Conservation (phyloP, 2,113 vertebrate species). For the Sorex araneus region DNA sequence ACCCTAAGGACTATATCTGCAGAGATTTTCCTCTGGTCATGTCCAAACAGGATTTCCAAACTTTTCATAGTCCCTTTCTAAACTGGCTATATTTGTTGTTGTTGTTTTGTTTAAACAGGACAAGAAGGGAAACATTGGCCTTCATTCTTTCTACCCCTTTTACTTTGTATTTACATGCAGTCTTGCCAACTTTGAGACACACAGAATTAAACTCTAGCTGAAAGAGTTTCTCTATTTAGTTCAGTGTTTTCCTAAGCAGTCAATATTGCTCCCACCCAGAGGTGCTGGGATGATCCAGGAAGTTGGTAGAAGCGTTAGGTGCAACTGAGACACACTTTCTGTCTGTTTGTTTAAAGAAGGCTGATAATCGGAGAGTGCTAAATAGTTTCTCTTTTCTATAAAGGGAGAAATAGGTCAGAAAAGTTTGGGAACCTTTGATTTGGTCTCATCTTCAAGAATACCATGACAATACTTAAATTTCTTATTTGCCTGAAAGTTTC, state of each 20-base stretch:
- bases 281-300: no score
- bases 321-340: no score
- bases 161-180: not conserved
- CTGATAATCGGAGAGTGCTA: no score
- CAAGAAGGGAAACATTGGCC: not conserved
- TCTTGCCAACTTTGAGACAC: no score
- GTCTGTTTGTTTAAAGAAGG: no score
- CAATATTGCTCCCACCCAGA: no score
- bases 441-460: slow-evolving; percentile 18
- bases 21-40: slow-evolving; percentile 18
- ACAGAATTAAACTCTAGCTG: slow-evolving; percentile 10
- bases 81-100: not conserved
- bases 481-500: slow-evolving; percentile 42
- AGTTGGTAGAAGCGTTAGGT: no score
- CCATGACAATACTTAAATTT: slow-evolving; percentile 29
- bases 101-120: slow-evolving; percentile 10
- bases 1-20: not conserved
- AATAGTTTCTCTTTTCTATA: no score
- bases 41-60: slow-evolving; percentile 62
- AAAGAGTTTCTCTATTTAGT: slow-evolving; percentile 56
- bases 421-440: not conserved
- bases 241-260: not conserved
- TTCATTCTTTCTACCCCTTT: slow-evolving; percentile 42
- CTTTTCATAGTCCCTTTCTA: slow-evolving; percentile 43
- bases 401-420: no score